Base-by-base conservation (phyloP, 1,140 invertebrate genomes). In the Pemphigus obesinymphae region DNA sequence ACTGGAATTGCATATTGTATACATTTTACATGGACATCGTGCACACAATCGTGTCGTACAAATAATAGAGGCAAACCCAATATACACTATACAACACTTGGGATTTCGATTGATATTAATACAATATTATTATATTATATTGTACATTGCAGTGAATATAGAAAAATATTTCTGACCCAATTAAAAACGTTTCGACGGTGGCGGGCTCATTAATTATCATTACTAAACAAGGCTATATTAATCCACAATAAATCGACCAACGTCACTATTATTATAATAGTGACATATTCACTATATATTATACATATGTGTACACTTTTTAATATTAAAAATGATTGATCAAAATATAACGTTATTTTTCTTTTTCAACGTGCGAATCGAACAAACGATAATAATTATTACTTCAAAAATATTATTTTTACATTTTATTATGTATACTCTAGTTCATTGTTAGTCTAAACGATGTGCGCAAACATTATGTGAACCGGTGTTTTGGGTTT, bases 121-220 rank as follows among this genome's bases (percentile, higher is more conserved):
- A n/a, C n/a, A n/a, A n/a, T 66, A 66, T 37, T 40, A 40, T 68
- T 40, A 11, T 40, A 31, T n/a, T 37, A 10, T 34, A 10, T 13
- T 63, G 15, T 34, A 17, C 20, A 15, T n/a, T n/a, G 37, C 40
- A 17, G n/a, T 26, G 43, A 23, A 34, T 3, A 43, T n/a, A 43
- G 40, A 70, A 73, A 4, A 73, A 73, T 73, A 50, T 50, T 73
- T 73, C 45, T 73, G 70, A 73, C 70, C 70, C 70, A 73, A 48
- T 73, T 73, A 50, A n/a, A n/a, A 40, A 31, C 26, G 45, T 31
- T 50, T 17, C n/a, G 23, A 45, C 68, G 8, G 68, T 40, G 37
- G n/a, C n/a, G 50, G 8, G 40, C 17, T 70, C 66, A 43, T 70
- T 70, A 70, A 70, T 70, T 70, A 70, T 70, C 40, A 43, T 70